Base-by-base conservation (phyloP, 2,888 invertebrate genomes). In the Apeira syringaria region DNA sequence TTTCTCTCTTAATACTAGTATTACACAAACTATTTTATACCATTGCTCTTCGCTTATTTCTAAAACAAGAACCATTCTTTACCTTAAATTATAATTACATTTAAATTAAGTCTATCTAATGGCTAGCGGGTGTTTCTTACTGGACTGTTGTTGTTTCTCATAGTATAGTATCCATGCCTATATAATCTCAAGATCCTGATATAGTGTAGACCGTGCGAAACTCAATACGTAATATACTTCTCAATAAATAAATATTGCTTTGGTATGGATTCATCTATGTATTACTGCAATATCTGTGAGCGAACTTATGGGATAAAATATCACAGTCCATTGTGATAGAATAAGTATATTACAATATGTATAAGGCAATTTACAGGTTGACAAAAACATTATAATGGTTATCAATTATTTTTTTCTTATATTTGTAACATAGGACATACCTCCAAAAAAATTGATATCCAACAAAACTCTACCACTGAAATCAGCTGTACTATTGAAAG, bases 11-110 rank as follows among this genome's bases (percentile, higher is more conserved):
- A 87, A 81, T 83, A 86, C 42, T 68, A 84, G 81, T 84, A 87
- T 85, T 87, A 87, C 84, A 88, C 87, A 88, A 89, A 86, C 87
- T 88, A 86, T 85, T 81, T 83, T 84, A 87, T 84, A 87, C 83
- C 88, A 87, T 89, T 88, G 87, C 88, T 87, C 86, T 89, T 87
- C 79, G 74, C 87, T 88, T 88, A 88, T 52, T 2, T 64, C 83
- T 88, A 86, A 81, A 89, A 89, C 87, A 86, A 89, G 87, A 89
- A 88, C 84, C 85, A 86, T 87, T 85, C 77, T 84, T 85, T 86
- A 85, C 81, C 86, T 84, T 86, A 85, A 45, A 65, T 74, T 80
- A 85, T 84, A 87, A 86, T 88, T 87, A 87, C 80, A 86, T 62
- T 82, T 81, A 82, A 86, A 86, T 89, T 89, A 89, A 79, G 58